Evolutionary conservation across 2,888 invertebrate species (phyloP).

Genomic region (Xestobium rufovillosum): DNA sequence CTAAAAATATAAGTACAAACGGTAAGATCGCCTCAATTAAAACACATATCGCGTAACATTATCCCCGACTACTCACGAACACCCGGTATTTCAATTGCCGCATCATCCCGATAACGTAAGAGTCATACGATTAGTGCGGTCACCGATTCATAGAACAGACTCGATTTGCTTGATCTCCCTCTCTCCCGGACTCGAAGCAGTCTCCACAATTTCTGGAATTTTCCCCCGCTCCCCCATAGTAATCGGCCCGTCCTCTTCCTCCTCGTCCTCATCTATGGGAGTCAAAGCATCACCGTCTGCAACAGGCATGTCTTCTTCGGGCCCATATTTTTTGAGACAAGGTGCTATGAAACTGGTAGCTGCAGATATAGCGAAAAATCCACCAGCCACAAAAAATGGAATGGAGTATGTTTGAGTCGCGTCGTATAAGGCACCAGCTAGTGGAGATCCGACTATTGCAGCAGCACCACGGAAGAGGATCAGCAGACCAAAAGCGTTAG

Average conservation of each 20-base stretch:
- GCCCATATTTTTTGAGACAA: slow-evolving; percentile 52
- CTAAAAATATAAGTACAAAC: too few relatives aligned
- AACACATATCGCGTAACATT: too few relatives aligned
- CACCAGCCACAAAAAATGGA: slow-evolving; percentile 89
- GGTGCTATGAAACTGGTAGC: slow-evolving; percentile 79
- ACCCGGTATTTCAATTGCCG: too few relatives aligned
- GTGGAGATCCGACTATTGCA: slow-evolving; percentile 76
- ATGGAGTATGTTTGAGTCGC: slow-evolving; percentile 76
- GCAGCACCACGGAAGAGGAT: slow-evolving; percentile 94
- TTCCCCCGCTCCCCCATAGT: slow-evolving; percentile 49
- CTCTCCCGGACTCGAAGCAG: slow-evolving; percentile 56
- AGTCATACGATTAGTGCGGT: too few relatives aligned
- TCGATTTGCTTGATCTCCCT: slow-evolving; percentile 63
- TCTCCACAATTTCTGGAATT: slow-evolving; percentile 70
- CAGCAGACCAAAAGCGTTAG: slow-evolving; percentile 94
- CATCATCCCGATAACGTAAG: too few relatives aligned
- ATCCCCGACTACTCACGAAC: too few relatives aligned
- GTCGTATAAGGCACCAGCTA: slow-evolving; percentile 86
- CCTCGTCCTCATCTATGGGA: slow-evolving; percentile 76
- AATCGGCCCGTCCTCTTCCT: slow-evolving; percentile 61
- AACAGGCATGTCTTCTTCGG: slow-evolving; percentile 39
- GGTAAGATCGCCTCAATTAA: too few relatives aligned
- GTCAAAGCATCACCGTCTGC: slow-evolving; percentile 58
- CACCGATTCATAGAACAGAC: slow-evolving; percentile 62
- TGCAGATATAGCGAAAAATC: slow-evolving; percentile 77